Evolutionary conservation across 2,113 vertebrate genomes (phyloP).

Genomic region (Heloderma charlesbogerti): DNA sequence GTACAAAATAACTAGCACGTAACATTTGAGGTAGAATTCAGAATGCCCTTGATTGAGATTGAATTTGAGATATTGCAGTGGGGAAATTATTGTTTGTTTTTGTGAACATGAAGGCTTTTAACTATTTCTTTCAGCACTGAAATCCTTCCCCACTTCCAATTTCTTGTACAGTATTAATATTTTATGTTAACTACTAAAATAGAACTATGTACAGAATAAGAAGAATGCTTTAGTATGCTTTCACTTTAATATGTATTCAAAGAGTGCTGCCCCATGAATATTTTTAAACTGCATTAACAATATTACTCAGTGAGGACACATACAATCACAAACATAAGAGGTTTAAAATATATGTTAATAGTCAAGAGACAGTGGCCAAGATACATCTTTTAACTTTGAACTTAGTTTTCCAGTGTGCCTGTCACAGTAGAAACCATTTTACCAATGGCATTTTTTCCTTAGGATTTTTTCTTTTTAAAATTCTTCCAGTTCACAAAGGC

Average conservation of each 20-base stretch:
- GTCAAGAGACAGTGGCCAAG: not conserved
- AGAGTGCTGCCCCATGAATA: slow-evolving; percentile 32
- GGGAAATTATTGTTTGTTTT: not conserved
- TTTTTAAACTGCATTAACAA: not conserved
- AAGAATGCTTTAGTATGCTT: not conserved
- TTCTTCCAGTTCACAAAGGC: slow-evolving; percentile 39
- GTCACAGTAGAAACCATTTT: not conserved
- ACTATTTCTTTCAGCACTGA: not conserved
- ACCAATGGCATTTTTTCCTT: not conserved
- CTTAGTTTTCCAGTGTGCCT: slow-evolving; percentile 13
- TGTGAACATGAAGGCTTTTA: not conserved
- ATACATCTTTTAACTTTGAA: not conserved
- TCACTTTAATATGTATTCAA: not conserved
- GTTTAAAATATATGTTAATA: not conserved
- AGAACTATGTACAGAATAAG: not conserved
- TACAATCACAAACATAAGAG: slow-evolving; percentile 6
- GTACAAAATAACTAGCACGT: slow-evolving; percentile 70
- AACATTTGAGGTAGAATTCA: slow-evolving; percentile 3
- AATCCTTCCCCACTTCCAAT: not conserved
- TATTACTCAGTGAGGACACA: slow-evolving; percentile 2
- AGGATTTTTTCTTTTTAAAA: not conserved
- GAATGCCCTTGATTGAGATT: not conserved
- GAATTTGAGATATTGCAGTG: not conserved
- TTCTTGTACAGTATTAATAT: not conserved
- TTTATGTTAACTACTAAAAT: not conserved